Evolutionary conservation across 2,113 vertebrate genomes (phyloP), one percentile per base, ranked within the genome.

Genomic region (Xiphophorus hellerii): DNA sequence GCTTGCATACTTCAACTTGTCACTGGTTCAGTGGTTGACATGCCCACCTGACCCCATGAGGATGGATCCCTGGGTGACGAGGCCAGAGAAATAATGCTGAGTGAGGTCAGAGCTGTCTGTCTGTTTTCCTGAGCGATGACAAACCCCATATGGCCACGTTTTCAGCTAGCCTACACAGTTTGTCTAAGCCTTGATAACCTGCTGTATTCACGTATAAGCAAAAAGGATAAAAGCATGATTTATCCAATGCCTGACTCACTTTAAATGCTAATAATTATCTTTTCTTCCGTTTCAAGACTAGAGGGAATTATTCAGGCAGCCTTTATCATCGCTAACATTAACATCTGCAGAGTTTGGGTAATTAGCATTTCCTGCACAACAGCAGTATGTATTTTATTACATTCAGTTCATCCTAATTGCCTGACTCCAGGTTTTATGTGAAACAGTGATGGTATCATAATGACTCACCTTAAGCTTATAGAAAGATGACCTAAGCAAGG

Each of bases 401-500:
- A 17, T 6, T 73, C 12, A 29, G 14, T 5, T 78, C 28, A 62
- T 76, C 14, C 37, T 65, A 29, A 44, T 8, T 39, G 7, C 65
- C 31, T 62, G 28, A 71, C 42, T 61, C 5, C 1, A 35, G 60
- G 67, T 27, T 83, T 58, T 71, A 67, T 80, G 30, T 48, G 72
- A 83, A 84, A 60, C 10, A 2, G 42, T 44, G 62, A 74, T 4
- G 0, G 10, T 20, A 30, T 51, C 28, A 63, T 64, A 60, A 35
- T 77, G 78, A 83, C 75, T 77, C 74, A 67, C 44, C 27, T 64
- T 54, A 39, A 73, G 37, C 63, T 73, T 66, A 79, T 72, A 66
- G 66, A 74, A n/a, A 70, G 28, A 30, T 73, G 71, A 60, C 39
- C n/a, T 66, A 31, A 79, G 29, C 37, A 11, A 22, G 2, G 10